Percentiles rank a stretch among this genome's conserved stretches.
Evolutionary conservation across 2,797 vertebrate genomes (phyloP).

Genomic region (Euthynnus affinis): DNA sequence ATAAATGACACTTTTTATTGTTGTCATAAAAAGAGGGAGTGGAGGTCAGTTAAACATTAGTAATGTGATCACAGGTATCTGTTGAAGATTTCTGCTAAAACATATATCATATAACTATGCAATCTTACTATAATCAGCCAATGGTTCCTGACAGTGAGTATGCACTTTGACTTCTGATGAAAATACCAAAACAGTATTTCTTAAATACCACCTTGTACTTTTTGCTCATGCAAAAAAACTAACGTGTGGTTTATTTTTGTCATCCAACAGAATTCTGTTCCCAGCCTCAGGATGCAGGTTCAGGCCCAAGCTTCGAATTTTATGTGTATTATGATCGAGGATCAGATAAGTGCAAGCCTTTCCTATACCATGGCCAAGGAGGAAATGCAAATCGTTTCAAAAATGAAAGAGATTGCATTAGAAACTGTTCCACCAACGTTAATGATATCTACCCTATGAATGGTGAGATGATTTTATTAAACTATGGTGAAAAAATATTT

Average conservation of each 20-base stretch:
- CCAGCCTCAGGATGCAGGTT: constrained; percentile 51
- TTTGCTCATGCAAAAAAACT: background rate
- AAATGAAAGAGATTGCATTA: constrained; percentile 73
- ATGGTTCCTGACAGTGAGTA: background rate
- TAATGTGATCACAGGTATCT: constrained; percentile 23
- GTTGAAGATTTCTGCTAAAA: constrained; percentile 32
- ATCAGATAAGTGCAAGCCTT: constrained; percentile 75
- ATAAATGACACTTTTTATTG: constrained; percentile 74
- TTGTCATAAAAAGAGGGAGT: constrained; percentile 83
- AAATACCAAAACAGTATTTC: background rate
- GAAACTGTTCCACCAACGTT: constrained; percentile 74
- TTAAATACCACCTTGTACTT: background rate
- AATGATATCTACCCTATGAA: constrained; percentile 67
- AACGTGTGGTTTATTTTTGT: constrained; percentile 20
- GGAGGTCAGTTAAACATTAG: constrained; percentile 82
- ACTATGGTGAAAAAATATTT: background rate
- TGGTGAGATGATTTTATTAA: constrained; percentile 67
- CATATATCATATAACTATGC: background rate
- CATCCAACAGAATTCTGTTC: constrained; percentile 39
- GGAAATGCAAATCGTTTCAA: constrained; percentile 82
- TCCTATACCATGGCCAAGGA: constrained; percentile 74
- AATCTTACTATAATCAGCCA: background rate
- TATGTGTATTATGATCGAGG: constrained; percentile 72
- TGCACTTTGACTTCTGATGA: background rate
- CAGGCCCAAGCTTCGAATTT: background rate